A percentile compares a stretch with the other conserved stretches of the same genome.
These are phyloP conservation scores for Drosophila pachea DNA, from an alignment of 1,140 invertebrate genomes.

Conservation along the genomic window DNA sequence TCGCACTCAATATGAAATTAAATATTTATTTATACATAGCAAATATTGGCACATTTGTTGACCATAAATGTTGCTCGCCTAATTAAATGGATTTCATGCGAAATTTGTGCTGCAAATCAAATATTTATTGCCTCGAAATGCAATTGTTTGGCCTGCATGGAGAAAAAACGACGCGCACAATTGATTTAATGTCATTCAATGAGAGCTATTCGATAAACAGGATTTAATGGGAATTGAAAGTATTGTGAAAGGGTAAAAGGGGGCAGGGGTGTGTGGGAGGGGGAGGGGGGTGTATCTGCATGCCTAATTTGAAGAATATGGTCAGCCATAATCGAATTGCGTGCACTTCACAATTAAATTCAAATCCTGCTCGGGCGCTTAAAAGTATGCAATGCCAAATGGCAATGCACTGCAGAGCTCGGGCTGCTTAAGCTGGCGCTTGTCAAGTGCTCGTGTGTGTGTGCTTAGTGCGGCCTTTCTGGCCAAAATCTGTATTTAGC, in stretches of 20 bases:
- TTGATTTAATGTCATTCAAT: too few relatives aligned
- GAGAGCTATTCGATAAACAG: too few relatives aligned
- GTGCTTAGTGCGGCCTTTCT: not conserved
- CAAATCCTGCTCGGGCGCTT: not conserved
- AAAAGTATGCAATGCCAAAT: constrained; percentile 1
- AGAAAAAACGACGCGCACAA: too few relatives aligned
- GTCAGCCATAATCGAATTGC: not conserved
- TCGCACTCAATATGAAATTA: not conserved
- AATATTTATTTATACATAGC: not conserved
- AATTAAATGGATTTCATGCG: constrained; percentile 1
- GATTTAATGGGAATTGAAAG: too few relatives aligned
- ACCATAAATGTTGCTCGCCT: not conserved
- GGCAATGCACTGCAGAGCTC: not conserved
- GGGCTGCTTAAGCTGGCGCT: not conserved
- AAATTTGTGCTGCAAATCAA: not conserved
- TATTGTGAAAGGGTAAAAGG: too few relatives aligned
- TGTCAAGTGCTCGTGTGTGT: not conserved
- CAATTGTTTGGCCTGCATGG: too few relatives aligned
- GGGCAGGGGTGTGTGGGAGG: too few relatives aligned
- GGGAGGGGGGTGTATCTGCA: too few relatives aligned
- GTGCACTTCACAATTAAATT: not conserved
- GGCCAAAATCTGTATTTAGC: not conserved
- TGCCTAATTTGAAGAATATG: not conserved
- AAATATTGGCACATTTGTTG: constrained; percentile 9
- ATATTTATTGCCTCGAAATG: not conserved